A percentile compares a stretch with the other conserved stretches of the same genome.
phyloP scores from a whole-genome alignment of 2,797 vertebrate genomes.

The Anas acuta region DNA sequence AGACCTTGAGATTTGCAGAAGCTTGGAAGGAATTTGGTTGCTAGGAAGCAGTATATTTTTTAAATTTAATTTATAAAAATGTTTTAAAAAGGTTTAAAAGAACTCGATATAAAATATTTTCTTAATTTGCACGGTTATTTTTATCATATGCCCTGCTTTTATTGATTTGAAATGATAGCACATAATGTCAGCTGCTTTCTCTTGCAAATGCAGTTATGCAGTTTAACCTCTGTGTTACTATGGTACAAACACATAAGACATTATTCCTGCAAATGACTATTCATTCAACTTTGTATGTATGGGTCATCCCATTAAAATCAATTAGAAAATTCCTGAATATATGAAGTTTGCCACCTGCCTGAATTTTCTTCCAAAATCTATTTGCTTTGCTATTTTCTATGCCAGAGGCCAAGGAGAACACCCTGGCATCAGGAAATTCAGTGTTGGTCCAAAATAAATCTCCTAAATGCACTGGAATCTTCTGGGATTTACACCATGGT shows the following conservation, averaged over 20 bases:
- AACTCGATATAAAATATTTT: not conserved
- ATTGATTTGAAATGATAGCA: not conserved
- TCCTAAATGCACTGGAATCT: not conserved
- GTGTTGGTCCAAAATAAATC: not conserved
- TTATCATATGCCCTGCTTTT: not conserved
- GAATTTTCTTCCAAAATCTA: not conserved
- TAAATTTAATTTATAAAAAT: not conserved
- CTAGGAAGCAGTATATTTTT: not conserved
- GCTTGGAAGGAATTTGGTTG: not conserved
- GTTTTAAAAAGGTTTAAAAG: not conserved
- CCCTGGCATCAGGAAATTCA: not conserved
- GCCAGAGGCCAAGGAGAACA: not conserved
- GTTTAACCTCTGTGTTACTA: not conserved
- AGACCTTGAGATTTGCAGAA: not conserved
- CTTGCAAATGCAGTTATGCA: not conserved
- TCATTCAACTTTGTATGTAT: not conserved
- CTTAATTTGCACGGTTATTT: not conserved
- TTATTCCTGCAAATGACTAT: not conserved
- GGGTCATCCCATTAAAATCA: not conserved
- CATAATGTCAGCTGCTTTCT: not conserved
- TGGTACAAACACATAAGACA: not conserved
- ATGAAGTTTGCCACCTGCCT: not conserved
- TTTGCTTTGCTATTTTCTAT: not conserved
- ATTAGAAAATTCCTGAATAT: not conserved
- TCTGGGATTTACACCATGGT: not conserved